Base-by-base conservation (phyloP, 2,113 vertebrate genomes). In the Vulpes vulpes region DNA sequence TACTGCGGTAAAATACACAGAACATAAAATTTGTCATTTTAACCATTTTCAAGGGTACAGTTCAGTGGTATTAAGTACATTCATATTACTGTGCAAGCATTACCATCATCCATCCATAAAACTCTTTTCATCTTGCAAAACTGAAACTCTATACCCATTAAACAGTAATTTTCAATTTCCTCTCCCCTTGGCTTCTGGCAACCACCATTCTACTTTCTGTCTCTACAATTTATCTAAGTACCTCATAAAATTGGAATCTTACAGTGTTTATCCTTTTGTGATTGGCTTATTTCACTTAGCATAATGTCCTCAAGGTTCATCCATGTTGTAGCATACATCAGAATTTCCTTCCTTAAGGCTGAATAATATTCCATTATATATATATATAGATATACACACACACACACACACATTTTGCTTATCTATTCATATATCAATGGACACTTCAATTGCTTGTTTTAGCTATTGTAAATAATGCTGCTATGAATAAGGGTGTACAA, bases 1-100 rank as follows among this genome's bases (percentile, higher is more conserved):
- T 93, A 86, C 19, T 91, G 5, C 89, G 53, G 20, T 38, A 95
- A 90, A 94, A 92, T 64, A 94, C 43, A 97, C 38, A 89, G 53
- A 74, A 89, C 2, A n/a, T 76, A 95, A 89, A 95, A 96, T 57
- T 59, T 59, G 59, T 27, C 43, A 93, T 20, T 17, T 82, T 67
- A 43, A 43, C 43, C 43, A 43, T 43, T 43, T 43, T 43, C 43
- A 43, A 43, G 43, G 6, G 43, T 43, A 43, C 43, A 43, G 43
- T 43, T 43, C 43, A 43, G 43, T 43, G 43, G 43, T 43, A 43
- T 43, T 43, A 43, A 43, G 43, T 43, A 43, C 43, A 43, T 43
- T 43, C 43, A 43, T 43, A 43, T 43, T 43, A 43, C 43, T 43
- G 43, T 43, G 43, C 43, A 43, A 43, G 43, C 43, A 43, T 43